Conservation (phyloP, 1,140 invertebrate genomes). For the Hormaphis cornu region DNA sequence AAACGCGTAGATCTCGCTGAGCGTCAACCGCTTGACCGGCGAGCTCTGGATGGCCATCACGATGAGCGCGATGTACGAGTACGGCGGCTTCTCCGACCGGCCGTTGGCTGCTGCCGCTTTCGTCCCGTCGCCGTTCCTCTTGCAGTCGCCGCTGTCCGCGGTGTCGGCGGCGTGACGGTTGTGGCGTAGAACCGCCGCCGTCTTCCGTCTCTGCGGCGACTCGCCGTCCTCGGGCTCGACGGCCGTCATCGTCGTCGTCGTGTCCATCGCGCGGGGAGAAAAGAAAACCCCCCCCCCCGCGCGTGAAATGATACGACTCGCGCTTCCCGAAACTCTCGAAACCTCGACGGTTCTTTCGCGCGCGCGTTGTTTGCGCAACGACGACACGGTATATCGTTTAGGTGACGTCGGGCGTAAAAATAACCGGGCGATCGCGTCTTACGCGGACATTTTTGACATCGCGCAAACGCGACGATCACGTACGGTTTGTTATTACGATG, state of each 20-base stretch:
- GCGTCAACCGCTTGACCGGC: constrained; percentile 70
- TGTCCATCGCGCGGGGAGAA: no score
- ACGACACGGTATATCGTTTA: no score
- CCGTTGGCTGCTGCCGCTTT: constrained; percentile 46
- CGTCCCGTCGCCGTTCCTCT: neutral
- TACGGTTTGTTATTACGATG: neutral
- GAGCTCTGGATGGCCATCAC: constrained; percentile 95
- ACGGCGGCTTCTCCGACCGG: constrained; percentile 88
- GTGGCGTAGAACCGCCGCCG: neutral
- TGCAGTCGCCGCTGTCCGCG: neutral
- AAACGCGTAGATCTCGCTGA: constrained; percentile 84
- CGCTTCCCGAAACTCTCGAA: no score
- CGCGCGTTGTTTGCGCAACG: no score
- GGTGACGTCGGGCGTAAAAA: neutral
- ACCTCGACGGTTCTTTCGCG: neutral
- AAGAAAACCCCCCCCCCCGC: no score
- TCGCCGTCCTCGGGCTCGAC: neutral
- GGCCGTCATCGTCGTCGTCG: neutral
- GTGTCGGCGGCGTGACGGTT: neutral
- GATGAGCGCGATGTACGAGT: constrained; percentile 93
- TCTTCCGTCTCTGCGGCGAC: neutral
- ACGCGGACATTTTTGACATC: no score
- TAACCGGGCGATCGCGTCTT: no score
- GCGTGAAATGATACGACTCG: no score
- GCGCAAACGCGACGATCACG: neutral